These are phyloP conservation scores for Coptodon bakossiorum DNA, from an alignment of 2,113 vertebrate species.

Conservation along the genomic window DNA sequence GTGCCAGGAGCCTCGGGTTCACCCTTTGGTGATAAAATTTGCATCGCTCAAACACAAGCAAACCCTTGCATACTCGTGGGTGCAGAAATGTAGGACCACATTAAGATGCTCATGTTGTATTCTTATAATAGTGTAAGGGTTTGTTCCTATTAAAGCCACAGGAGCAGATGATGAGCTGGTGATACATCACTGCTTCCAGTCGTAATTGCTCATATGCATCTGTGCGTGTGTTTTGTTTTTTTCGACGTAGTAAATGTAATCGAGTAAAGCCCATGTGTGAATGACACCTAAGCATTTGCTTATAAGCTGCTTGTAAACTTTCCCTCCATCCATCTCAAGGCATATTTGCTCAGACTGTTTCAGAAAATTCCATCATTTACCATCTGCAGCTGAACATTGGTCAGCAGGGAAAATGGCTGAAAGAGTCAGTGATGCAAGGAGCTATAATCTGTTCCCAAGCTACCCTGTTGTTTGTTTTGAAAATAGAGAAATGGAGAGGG, in stretches of 20 bases:
- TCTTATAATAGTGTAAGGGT: not conserved
- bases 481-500: slow-evolving; percentile 54
- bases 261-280: not conserved
- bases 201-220: not conserved
- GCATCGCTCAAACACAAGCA: not conserved
- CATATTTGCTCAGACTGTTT: slow-evolving; percentile 52
- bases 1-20: not conserved
- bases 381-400: slow-evolving; percentile 64
- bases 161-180: not conserved
- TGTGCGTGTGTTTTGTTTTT: not conserved
- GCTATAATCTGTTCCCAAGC: slow-evolving; percentile 71
- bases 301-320: slow-evolving; percentile 19
- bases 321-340: slow-evolving; percentile 34
- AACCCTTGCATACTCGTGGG: not conserved
- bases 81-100: not conserved
- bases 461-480: slow-evolving; percentile 66
- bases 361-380: slow-evolving; percentile 63
- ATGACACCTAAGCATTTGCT: not conserved
- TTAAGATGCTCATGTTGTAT: not conserved
- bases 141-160: not conserved
- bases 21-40: not conserved
- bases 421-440: slow-evolving; percentile 71
- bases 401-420: slow-evolving; percentile 68
- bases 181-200: not conserved
- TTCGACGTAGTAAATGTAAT: not conserved